These are phyloP conservation scores for Agrypnia vestita DNA, from an alignment of 1,140 invertebrate genomes.

Conservation along the genomic window DNA sequence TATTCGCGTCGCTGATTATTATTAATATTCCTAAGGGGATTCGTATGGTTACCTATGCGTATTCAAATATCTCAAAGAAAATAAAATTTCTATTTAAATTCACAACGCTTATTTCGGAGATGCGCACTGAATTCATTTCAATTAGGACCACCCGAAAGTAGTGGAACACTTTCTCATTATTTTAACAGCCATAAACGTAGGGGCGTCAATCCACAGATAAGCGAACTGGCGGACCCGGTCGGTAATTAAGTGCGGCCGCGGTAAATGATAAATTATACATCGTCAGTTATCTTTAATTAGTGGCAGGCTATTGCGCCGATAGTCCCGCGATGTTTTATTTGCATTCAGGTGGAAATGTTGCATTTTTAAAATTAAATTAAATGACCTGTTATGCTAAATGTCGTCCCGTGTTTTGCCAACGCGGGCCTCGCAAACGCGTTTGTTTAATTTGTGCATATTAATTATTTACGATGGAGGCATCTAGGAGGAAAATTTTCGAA, in stretches of 20 bases:
- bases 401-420: neutral
- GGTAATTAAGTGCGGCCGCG: neutral
- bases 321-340: constrained; percentile 1
- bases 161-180: neutral
- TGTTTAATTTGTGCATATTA: too few relatives aligned
- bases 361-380: constrained; percentile 20
- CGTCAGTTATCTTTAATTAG: neutral
- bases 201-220: constrained; percentile 1
- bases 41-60: too few relatives aligned
- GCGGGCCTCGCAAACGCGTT: neutral
- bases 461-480: too few relatives aligned
- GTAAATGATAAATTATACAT: neutral
- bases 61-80: too few relatives aligned
- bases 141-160: neutral
- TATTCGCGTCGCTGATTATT: too few relatives aligned
- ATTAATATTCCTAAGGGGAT: too few relatives aligned
- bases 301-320: neutral
- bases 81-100: too few relatives aligned
- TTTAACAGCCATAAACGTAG: constrained; percentile 4
- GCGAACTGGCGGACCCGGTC: neutral
- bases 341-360: constrained; percentile 12
- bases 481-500: too few relatives aligned
- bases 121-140: too few relatives aligned
- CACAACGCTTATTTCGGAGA: too few relatives aligned
- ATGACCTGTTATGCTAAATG: constrained; percentile 26